A percentile compares a stretch with the other conserved stretches of the same genome.
Evolutionary conservation across 2,797 vertebrate genomes (phyloP).

Genomic region (Channa striata): DNA sequence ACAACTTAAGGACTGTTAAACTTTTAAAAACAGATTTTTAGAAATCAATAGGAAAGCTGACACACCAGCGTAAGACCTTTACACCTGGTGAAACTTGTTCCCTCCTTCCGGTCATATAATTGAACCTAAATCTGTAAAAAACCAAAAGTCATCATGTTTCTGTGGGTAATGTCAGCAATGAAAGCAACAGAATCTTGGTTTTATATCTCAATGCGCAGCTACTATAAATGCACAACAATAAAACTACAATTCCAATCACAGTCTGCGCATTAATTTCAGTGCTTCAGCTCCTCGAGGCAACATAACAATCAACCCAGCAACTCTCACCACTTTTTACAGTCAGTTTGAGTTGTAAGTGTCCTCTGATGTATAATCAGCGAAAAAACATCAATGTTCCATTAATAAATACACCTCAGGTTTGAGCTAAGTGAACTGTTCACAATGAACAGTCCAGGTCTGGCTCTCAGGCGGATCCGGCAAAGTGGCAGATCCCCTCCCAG

Average conservation of each 20-base stretch:
- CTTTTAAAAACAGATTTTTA: too few species aligned
- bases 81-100: too few species aligned
- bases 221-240: too few species aligned
- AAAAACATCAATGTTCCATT: slow-evolving; percentile 7
- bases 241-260: too few species aligned
- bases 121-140: neutral
- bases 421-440: slow-evolving; percentile 1
- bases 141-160: neutral
- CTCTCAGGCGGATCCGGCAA: neutral
- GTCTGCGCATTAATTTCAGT: too few species aligned
- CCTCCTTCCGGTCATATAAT: neutral
- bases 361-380: too few species aligned
- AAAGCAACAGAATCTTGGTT: neutral
- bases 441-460: slow-evolving; percentile 4
- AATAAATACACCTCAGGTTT: slow-evolving; percentile 23
- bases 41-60: too few species aligned
- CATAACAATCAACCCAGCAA: too few species aligned
- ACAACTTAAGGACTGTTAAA: too few species aligned
- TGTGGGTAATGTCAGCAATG: neutral
- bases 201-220: neutral
- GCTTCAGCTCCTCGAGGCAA: too few species aligned
- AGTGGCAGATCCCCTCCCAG: neutral
- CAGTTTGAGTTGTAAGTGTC: neutral
- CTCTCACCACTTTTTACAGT: too few species aligned
- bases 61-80: too few species aligned